phyloP scores from a whole-genome alignment of 1,140 invertebrate genomes.

The Drosophila nebulosa region DNA sequence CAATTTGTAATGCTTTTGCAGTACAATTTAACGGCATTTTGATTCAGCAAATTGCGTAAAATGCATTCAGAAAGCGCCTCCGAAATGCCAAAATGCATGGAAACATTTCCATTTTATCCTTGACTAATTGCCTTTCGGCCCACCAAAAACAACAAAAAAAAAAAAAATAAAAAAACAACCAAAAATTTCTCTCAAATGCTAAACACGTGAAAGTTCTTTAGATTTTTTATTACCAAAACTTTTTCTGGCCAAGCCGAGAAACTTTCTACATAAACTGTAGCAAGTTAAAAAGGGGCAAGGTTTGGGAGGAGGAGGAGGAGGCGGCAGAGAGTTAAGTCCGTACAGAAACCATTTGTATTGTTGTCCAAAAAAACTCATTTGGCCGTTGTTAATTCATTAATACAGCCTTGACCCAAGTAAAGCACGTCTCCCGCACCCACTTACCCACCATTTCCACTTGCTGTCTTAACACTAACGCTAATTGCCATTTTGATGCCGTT shows the following conservation, averaged over 20 bases:
- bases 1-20: slow-evolving; percentile 64
- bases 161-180: not conserved
- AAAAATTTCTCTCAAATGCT: slow-evolving; percentile 33
- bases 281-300: not conserved
- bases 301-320: not conserved
- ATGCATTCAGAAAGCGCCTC: slow-evolving; percentile 22
- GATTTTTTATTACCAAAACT: slow-evolving; percentile 64
- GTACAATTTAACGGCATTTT: slow-evolving; percentile 71
- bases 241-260: slow-evolving; percentile 21
- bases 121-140: slow-evolving; percentile 55
- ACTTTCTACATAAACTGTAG: slow-evolving; percentile 47
- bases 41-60: slow-evolving; percentile 55
- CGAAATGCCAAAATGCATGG: not conserved
- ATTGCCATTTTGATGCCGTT: slow-evolving; percentile 70
- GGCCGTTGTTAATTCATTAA: slow-evolving; percentile 77
- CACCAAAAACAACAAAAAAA: not conserved
- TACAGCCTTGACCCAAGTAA: slow-evolving; percentile 49
- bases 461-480: slow-evolving; percentile 50
- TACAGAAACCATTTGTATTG: slow-evolving; percentile 49
- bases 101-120: slow-evolving; percentile 2
- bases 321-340: slow-evolving; percentile 21
- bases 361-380: slow-evolving; percentile 65
- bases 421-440: not conserved
- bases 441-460: not conserved
- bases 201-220: slow-evolving; percentile 51